Percentiles rank a stretch among this genome's conserved stretches.
Evolutionary conservation across 2,888 invertebrate species (phyloP).

Genomic region (Megaustenia siamemsis): DNA sequence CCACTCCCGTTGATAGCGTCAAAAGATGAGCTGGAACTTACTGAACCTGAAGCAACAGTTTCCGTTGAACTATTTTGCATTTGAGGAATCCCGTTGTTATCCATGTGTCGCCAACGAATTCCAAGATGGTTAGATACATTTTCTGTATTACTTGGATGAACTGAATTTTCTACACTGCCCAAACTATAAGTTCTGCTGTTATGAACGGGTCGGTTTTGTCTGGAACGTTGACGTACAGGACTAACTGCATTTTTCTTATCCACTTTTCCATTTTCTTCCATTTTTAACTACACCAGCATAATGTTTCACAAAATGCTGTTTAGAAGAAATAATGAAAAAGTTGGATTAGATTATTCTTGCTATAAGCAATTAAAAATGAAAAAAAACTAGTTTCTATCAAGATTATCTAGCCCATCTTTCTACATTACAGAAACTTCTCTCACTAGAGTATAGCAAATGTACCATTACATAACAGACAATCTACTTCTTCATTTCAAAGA

Average conservation of each 20-base stretch:
- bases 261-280: slow-evolving; percentile 16
- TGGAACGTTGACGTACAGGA: not conserved
- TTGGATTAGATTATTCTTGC: too few relatives aligned
- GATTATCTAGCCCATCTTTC: too few relatives aligned
- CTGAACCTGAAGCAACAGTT: not conserved
- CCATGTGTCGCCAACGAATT: not conserved
- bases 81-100: not conserved
- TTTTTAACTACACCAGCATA: not conserved
- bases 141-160: not conserved
- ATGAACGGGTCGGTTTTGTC: not conserved
- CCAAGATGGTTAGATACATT: not conserved
- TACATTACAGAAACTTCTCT: too few relatives aligned
- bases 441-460: too few relatives aligned
- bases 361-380: too few relatives aligned
- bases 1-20: slow-evolving; percentile 1
- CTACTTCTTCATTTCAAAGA: too few relatives aligned
- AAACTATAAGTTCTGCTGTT: slow-evolving; percentile 4
- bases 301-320: not conserved
- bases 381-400: too few relatives aligned
- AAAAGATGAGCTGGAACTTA: not conserved
- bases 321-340: not conserved
- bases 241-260: not conserved
- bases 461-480: too few relatives aligned
- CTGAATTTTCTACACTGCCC: not conserved
- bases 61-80: not conserved